A percentile compares a stretch with the other conserved stretches of the same genome.
Conservation (phyloP, 2,888 invertebrate genomes). For the Eubasilissa splendida region DNA sequence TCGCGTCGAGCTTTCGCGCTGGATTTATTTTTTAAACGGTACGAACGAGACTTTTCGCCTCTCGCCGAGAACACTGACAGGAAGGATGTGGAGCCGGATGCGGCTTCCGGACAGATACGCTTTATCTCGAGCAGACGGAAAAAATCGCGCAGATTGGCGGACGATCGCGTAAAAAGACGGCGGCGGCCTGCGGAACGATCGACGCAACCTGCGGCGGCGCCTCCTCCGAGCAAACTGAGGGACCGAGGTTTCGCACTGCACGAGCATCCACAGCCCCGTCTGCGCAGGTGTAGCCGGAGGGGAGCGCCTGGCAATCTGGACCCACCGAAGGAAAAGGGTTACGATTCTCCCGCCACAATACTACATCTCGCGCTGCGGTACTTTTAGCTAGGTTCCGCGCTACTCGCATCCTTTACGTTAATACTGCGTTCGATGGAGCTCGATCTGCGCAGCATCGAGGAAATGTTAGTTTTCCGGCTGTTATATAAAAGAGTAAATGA, state of each 20-base stretch:
- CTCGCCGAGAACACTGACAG: conserved; percentile 4
- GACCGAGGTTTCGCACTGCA: conserved; percentile 22
- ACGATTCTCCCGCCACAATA: neutral
- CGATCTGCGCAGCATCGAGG: conserved; percentile 35
- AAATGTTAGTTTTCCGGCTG: conserved; percentile 26
- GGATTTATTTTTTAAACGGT: conserved; percentile 29
- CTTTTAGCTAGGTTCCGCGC: neutral
- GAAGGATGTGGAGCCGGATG: conserved; percentile 35
- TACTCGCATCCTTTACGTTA: neutral
- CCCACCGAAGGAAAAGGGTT: conserved; percentile 1
- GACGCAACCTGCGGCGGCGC: conserved; percentile 4
- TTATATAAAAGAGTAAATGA: conserved; percentile 27
- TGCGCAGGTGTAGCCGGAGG: conserved; percentile 4
- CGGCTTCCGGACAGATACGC: conserved; percentile 34
- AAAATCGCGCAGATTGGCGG: conserved; percentile 33
- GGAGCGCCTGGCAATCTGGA: conserved; percentile 2
- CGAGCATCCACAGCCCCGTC: conserved; percentile 35
- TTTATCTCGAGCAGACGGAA: conserved; percentile 46
- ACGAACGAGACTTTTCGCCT: neutral
- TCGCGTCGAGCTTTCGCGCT: conserved; percentile 4
- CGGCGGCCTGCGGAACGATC: neutral
- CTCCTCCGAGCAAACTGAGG: conserved; percentile 41
- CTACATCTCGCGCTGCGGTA: neutral
- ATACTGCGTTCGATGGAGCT: conserved; percentile 8
- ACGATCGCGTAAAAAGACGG: conserved; percentile 36